phyloP scores from a whole-genome alignment of 2,797 vertebrate species.

The Xenentodon cancila region DNA sequence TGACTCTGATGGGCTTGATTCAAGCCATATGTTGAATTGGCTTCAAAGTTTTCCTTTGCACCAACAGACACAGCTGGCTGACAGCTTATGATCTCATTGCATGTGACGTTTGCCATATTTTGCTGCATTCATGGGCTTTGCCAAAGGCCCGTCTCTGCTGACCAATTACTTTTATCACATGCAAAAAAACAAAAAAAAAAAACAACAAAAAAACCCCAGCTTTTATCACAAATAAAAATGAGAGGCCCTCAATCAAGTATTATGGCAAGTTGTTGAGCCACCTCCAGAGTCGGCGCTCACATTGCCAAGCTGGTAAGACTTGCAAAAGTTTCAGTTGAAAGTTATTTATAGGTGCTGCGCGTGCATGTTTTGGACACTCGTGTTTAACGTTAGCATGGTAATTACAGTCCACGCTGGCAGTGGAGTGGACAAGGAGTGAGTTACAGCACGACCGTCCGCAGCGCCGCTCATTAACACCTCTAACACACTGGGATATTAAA shows the following conservation, averaged over 20 bases:
- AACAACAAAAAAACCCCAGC: background rate
- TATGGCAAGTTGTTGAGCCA: conserved; percentile 23
- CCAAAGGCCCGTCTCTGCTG: conserved; percentile 47
- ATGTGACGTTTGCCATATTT: conserved; percentile 59
- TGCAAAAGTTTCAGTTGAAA: conserved; percentile 39
- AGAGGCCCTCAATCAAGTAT: conserved; percentile 26
- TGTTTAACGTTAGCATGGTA: conserved; percentile 43
- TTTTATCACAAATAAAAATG: conserved; percentile 21
- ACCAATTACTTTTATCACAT: conserved; percentile 44
- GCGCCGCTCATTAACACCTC: conserved; percentile 65
- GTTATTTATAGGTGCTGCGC: conserved; percentile 42
- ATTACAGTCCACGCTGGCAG: conserved; percentile 37
- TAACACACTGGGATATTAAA: conserved; percentile 78
- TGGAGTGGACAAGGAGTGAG: conserved; percentile 53
- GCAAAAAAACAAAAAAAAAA: background rate
- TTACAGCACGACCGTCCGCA: conserved; percentile 54
- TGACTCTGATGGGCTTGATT: conserved; percentile 57
- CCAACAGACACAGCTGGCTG: conserved; percentile 67
- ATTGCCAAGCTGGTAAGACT: conserved; percentile 38
- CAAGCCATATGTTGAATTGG: conserved; percentile 67
- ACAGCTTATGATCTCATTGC: conserved; percentile 65
- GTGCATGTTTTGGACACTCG: conserved; percentile 28
- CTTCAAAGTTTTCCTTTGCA: conserved; percentile 54
- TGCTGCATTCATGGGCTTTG: conserved; percentile 27
- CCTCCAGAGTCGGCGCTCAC: conserved; percentile 42